Evolutionary conservation across 2,888 invertebrate genomes (phyloP).

Genomic region (Caenorhabditis wallacei): DNA sequence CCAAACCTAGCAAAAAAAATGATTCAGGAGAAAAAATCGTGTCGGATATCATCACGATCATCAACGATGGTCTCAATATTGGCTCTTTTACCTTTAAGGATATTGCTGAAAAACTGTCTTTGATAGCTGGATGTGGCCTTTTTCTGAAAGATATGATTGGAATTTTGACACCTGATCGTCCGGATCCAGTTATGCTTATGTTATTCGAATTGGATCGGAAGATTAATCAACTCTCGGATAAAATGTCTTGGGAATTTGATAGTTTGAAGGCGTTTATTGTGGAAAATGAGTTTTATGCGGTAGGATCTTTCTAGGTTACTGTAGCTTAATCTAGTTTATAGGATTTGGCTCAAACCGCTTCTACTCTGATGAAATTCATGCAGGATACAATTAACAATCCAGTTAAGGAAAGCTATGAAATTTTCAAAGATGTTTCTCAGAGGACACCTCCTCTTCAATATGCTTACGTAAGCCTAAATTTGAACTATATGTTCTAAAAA

Average conservation of each 20-base stretch:
- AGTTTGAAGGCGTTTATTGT: conserved; percentile 34
- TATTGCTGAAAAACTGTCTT: conserved; percentile 21
- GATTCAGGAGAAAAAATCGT: conserved; percentile 21
- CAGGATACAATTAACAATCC: conserved; percentile 35
- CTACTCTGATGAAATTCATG: conserved; percentile 32
- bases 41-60: conserved; percentile 14
- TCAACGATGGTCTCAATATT: conserved; percentile 22
- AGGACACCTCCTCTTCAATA: conserved; percentile 18
- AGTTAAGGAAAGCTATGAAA: conserved; percentile 2
- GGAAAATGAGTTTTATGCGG: conserved; percentile 39
- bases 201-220: conserved; percentile 20
- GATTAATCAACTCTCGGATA: conserved; percentile 29
- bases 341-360: conserved; percentile 35
- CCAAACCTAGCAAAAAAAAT: not conserved
- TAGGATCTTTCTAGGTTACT: not conserved
- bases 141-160: conserved; percentile 29
- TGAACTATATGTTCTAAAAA: no score
- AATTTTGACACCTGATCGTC: conserved; percentile 16
- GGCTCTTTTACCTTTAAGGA: conserved; percentile 9
- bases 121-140: conserved; percentile 12
- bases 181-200: conserved; percentile 32
- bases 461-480: conserved; percentile 14
- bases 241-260: conserved; percentile 36
- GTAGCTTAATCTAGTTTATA: not conserved
- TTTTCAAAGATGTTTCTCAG: conserved; percentile 23